Base-by-base conservation (phyloP, 1,140 invertebrate species). In the Drosophila varians region DNA sequence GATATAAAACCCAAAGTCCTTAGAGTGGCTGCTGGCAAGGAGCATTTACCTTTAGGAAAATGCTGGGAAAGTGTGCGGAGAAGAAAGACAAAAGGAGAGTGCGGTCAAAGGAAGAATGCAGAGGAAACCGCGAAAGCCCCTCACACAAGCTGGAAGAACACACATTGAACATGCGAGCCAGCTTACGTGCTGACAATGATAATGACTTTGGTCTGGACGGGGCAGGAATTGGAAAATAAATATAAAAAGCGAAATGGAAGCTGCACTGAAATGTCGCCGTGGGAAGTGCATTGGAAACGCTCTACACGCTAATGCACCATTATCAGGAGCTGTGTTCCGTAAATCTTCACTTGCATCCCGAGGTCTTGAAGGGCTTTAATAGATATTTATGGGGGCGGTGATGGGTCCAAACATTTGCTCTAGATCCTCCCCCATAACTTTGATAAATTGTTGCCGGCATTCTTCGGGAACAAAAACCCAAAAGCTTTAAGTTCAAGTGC, bases 341-440 rank as follows among this genome's bases (percentile, higher is more conserved):
- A 84, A 86, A 84, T 84, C 79, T 84, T 84, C 79, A 86, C 79
- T 84, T 84, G 72, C 82, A 68, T 54, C 76, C 76, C 66, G 76
- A 19, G 71, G 61, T 45, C 61, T 74, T 79, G 71, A 74, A 43
- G 36, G 34, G 65, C 72, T 86, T 68, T 84, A 84, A 84, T 84
- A 84, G 79, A 84, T 84, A 84, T 84, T 84, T 84, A 84, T 84
- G 42, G 51, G 23, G 34, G 46, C 49, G 45, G 49, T 54, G 57
- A 53, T 51, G 42, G 55, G 58, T 28, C 43, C 47, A 57, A 60
- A 72, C 69, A 73, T 73, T 73, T 61, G 69, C 61, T 53, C 64
- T 31, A 51, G 34, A 62, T 53, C 45, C 16, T n/a, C 40, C 14
- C 18, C 46, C 62, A 65, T 66, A 66, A 75, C 83, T 80, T 76